These are phyloP conservation scores for Cerastoderma edule DNA, from an alignment of 2,888 invertebrate genomes.

Conservation along the genomic window DNA sequence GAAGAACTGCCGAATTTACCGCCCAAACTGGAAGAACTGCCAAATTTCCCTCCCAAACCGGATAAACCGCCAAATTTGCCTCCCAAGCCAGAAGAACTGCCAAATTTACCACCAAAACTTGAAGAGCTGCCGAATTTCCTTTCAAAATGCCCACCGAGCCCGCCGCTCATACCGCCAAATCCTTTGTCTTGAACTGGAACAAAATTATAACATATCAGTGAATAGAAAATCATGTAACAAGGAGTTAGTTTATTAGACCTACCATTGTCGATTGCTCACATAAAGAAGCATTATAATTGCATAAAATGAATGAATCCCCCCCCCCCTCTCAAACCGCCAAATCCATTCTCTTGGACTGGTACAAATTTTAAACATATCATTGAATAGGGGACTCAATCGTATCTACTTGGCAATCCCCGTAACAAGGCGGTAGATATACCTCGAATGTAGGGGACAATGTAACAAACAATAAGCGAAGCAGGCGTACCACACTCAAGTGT, in stretches of 20 bases:
- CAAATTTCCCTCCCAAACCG: neutral
- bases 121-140: neutral
- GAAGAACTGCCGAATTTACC: neutral
- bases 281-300: too few relatives aligned
- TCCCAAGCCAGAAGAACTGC: neutral
- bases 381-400: too few relatives aligned
- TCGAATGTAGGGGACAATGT: too few relatives aligned
- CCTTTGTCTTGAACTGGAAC: neutral
- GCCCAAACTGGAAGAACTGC: neutral
- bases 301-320: neutral
- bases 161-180: neutral
- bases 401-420: too few relatives aligned
- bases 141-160: neutral
- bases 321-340: neutral
- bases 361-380: too few relatives aligned
- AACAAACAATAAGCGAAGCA: too few relatives aligned
- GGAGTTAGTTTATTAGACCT: too few relatives aligned
- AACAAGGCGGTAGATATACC: too few relatives aligned
- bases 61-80: neutral
- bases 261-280: too few relatives aligned
- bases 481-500: too few relatives aligned
- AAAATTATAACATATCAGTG: too few relatives aligned
- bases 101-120: neutral
- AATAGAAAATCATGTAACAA: too few relatives aligned
- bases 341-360: neutral